Base-by-base conservation (phyloP, 2,888 invertebrate genomes). In the Pollenia labialis region DNA sequence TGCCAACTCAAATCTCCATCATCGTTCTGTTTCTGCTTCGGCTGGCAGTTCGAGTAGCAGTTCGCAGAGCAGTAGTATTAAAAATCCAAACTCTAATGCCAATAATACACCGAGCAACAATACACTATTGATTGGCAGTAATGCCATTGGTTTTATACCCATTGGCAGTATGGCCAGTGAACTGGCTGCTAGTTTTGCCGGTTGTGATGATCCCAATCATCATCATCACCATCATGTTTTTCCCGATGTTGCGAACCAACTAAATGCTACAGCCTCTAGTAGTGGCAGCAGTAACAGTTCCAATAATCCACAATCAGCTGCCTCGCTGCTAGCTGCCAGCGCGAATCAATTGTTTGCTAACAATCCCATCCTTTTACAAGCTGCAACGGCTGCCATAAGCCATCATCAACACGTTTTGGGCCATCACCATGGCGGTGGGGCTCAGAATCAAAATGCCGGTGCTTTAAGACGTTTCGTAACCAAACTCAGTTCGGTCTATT, bases 401-500 rank as follows among this genome's bases (percentile, higher is more conserved):
- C 87, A 79, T 77, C 88, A 87, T 81, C 87, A 88, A 85, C 93
- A 50, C 58, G 69, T 87, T n/a, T 77, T 87, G 64, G 84, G 84
- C 10, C 81, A 87, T 71, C 84, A 87, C n/a, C 81, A 72, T n/a
- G 83, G 69, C 42, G 84, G 60, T 54, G 75, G 40, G 8, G 74
- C 64, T 14, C 83, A 86, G 8, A 92, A 92, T 72, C 90, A 86
- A 77, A 86, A 87, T 42, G 90, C 90, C 44, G 90, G 90, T 87
- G 88, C 94, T 92, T 79, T 94, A 90, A 72, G 94, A 91, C 89
- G 94, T 92, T 89, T 93, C 90, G 90, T 95, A 44, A 88, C 90
- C 88, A 91, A 91, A 88, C 87, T 93, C 18, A 90, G 91, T 56
- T 88, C 92, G 72, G 89, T 93, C 56, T 93, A 93, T 85, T 90